phyloP scores from a whole-genome alignment of 2,113 vertebrate genomes.

The Callorhinus ursinus region DNA sequence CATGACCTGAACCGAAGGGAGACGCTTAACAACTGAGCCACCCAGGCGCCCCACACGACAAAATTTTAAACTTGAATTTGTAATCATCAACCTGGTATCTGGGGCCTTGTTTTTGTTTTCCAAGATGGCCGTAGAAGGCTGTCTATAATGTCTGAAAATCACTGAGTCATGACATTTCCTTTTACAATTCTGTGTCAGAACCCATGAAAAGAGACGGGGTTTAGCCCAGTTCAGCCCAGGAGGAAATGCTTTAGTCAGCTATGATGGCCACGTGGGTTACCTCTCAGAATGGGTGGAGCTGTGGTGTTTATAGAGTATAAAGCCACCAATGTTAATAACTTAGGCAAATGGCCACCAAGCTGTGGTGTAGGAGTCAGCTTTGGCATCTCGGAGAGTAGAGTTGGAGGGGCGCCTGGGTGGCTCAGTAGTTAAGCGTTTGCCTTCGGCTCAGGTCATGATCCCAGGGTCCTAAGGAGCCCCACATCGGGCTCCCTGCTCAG shows the following conservation, averaged over 20 bases:
- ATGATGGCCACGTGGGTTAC: rapidly evolving
- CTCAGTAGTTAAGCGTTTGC: too few relatives aligned
- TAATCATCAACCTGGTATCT: background rate
- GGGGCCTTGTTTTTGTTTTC: background rate
- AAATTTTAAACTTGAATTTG: conserved; percentile 16
- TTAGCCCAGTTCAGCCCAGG: background rate
- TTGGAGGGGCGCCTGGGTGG: background rate
- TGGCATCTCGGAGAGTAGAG: background rate
- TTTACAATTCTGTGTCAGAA: background rate
- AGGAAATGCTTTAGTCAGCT: background rate
- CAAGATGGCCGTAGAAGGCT: background rate
- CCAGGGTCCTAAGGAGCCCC: too few relatives aligned
- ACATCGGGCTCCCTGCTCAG: too few relatives aligned
- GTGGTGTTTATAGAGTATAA: background rate
- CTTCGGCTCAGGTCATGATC: too few relatives aligned
- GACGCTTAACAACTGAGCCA: too few relatives aligned
- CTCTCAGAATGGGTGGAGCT: background rate
- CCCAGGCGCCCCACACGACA: too few relatives aligned
- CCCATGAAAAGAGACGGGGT: background rate
- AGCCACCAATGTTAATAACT: too few relatives aligned
- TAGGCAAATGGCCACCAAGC: background rate
- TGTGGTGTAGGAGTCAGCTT: background rate
- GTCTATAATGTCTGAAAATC: background rate
- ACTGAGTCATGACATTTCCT: background rate
- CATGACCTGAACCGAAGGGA: too few relatives aligned